Percentiles rank a stretch among this genome's conserved stretches.
Conservation (phyloP, 2,888 invertebrate species). For the Xanthia icteritia region DNA sequence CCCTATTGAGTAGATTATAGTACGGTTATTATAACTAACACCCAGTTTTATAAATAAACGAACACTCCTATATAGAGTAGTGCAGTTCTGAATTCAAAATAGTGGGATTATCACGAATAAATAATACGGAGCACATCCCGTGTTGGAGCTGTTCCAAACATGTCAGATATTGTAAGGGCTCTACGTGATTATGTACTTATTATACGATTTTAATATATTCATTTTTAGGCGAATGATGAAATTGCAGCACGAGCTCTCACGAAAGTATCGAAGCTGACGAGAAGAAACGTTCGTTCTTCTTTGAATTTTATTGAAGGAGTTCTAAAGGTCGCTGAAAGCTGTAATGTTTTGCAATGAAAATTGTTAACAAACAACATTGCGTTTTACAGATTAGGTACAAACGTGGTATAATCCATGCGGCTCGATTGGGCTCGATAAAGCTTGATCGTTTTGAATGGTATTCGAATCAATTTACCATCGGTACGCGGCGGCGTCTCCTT, state of each 20-base stretch:
- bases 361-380: slow-evolving; percentile 66
- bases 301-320: slow-evolving; percentile 1
- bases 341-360: slow-evolving; percentile 23
- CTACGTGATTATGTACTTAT: slow-evolving; percentile 58
- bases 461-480: slow-evolving; percentile 76
- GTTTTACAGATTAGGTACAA: slow-evolving; percentile 63
- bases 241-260: slow-evolving; percentile 2
- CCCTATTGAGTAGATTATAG: neutral
- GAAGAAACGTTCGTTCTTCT: neutral
- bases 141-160: slow-evolving; percentile 63
- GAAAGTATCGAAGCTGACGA: neutral
- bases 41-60: slow-evolving; percentile 56
- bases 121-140: slow-evolving; percentile 51
- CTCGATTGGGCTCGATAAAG: slow-evolving; percentile 73
- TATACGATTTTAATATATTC: slow-evolving; percentile 46
- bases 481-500: slow-evolving; percentile 65
- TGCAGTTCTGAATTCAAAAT: slow-evolving; percentile 44
- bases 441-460: slow-evolving; percentile 70
- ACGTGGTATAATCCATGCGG: slow-evolving; percentile 68
- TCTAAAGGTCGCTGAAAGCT: neutral
- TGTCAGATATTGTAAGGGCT: slow-evolving; percentile 57
- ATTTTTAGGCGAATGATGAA: slow-evolving; percentile 22
- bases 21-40: neutral
- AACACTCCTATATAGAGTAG: slow-evolving; percentile 31
- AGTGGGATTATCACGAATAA: slow-evolving; percentile 52